These are phyloP conservation scores for Capitella teleta DNA, from an alignment of 1,140 invertebrate genomes.

Conservation along the genomic window DNA sequence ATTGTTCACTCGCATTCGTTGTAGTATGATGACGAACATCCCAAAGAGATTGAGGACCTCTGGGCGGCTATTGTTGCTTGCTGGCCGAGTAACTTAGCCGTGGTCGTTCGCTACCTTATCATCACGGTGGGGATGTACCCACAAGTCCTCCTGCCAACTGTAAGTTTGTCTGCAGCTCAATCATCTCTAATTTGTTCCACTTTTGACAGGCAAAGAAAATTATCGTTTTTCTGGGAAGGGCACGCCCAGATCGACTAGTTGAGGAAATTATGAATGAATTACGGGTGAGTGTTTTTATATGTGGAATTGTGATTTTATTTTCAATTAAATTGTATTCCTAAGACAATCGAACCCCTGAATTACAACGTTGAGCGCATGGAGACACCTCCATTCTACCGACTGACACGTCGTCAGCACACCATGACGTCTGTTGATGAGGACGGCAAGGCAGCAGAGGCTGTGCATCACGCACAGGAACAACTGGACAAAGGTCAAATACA, in stretches of 20 bases:
- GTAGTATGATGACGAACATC: constrained; percentile 88
- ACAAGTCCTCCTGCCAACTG: constrained; percentile 63
- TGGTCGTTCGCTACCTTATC: constrained; percentile 93
- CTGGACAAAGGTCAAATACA: constrained; percentile 70
- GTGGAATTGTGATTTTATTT: not conserved
- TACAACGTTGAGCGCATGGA: constrained; percentile 90
- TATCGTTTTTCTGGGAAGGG: constrained; percentile 77
- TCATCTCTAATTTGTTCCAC: not conserved
- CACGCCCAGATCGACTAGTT: constrained; percentile 76
- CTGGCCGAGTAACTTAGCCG: constrained; percentile 93
- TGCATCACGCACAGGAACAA: constrained; percentile 1
- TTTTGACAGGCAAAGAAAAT: constrained; percentile 76
- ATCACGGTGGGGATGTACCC: constrained; percentile 93
- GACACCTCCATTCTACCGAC: constrained; percentile 90
- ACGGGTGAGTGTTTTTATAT: constrained; percentile 16
- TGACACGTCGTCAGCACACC: constrained; percentile 54
- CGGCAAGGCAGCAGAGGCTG: constrained; percentile 3
- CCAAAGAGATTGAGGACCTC: constrained; percentile 85
- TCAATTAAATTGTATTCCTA: constrained; percentile 30
- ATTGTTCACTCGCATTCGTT: no score
- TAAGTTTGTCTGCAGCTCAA: not conserved
- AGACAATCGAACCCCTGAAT: constrained; percentile 89
- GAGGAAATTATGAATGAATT: constrained; percentile 95
- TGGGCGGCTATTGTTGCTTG: constrained; percentile 91
- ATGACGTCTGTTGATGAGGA: constrained; percentile 6